Conservation (phyloP, 30 jellyfish, hydroid and myxozoan genomes). For the Chrysaora quinquecirrha region DNA sequence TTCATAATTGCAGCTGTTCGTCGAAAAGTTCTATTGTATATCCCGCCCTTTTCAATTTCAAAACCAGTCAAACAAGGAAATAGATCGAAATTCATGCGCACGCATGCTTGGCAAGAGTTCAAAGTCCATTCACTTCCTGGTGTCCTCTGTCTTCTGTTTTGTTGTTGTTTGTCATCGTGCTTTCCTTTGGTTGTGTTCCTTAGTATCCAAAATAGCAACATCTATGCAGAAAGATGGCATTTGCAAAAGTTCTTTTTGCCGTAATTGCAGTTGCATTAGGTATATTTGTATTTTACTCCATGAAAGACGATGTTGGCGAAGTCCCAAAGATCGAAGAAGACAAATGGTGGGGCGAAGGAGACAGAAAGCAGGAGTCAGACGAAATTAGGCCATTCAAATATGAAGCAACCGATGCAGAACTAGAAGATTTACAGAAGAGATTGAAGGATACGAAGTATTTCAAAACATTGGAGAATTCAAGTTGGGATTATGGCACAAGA, state of each 20-base stretch:
- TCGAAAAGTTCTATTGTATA: no score
- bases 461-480: slow-evolving; percentile 40
- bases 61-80: no score
- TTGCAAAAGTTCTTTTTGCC: slow-evolving; percentile 24
- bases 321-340: slow-evolving; percentile 26
- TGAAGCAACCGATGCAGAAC: neutral
- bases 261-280: slow-evolving; percentile 9
- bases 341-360: slow-evolving; percentile 72
- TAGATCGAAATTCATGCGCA: no score
- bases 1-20: no score
- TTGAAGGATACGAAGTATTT: slow-evolving; percentile 29
- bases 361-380: slow-evolving; percentile 17
- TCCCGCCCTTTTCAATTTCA: no score
- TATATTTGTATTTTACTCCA: neutral
- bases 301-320: slow-evolving; percentile 15
- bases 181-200: no score
- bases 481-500: slow-evolving; percentile 52
- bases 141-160: no score
- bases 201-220: no score
- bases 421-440: slow-evolving; percentile 20
- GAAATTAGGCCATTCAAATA: slow-evolving; percentile 36
- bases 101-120: no score
- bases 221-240: no score
- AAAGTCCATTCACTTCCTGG: no score
- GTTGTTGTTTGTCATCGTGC: no score